Percentiles rank a stretch among this genome's conserved stretches.
Evolutionary conservation across 2,113 vertebrate species (phyloP).

Genomic region (Menura novaehollandiae): DNA sequence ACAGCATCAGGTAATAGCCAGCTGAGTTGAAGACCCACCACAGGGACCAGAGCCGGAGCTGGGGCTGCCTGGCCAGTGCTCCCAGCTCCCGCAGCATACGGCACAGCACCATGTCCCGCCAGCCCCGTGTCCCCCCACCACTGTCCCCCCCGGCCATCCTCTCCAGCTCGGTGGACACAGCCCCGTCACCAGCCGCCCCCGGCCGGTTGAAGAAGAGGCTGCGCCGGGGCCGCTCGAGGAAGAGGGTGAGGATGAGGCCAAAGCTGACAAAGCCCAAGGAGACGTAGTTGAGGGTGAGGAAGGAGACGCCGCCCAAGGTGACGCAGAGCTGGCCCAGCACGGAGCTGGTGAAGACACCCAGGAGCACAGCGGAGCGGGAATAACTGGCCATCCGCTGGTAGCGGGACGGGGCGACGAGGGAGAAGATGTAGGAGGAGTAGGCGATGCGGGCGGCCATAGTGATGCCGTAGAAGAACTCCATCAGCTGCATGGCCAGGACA

Average conservation of each 20-base stretch:
- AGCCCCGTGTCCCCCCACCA: rapidly evolving
- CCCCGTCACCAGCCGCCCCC: rapidly evolving
- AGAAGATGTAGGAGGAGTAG: constrained; percentile 98
- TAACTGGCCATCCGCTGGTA: constrained; percentile 92
- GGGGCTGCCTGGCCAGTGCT: constrained; percentile 60
- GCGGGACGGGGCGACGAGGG: constrained; percentile 75
- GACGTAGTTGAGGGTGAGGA: constrained; percentile 72
- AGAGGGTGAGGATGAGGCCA: constrained; percentile 77
- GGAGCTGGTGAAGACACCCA: constrained; percentile 92
- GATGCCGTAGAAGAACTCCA: constrained; percentile 94
- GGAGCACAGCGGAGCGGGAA: constrained; percentile 83
- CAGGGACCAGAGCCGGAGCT: constrained; percentile 88
- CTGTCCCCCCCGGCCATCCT: neutral
- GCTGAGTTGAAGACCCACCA: constrained; percentile 96
- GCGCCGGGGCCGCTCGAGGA: constrained; percentile 84
- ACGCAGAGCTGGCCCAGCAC: constrained; percentile 88
- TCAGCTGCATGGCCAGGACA: constrained; percentile 86
- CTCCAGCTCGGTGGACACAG: constrained; percentile 45
- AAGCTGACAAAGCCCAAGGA: constrained; percentile 86
- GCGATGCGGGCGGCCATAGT: constrained; percentile 93
- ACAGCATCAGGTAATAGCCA: constrained; percentile 91
- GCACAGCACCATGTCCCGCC: constrained; percentile 65
- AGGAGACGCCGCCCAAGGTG: constrained; percentile 58
- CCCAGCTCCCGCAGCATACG: constrained; percentile 82
- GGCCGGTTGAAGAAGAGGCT: constrained; percentile 90